Conservation (phyloP, 2,797 vertebrate genomes). For the Apodemus agrarius region DNA sequence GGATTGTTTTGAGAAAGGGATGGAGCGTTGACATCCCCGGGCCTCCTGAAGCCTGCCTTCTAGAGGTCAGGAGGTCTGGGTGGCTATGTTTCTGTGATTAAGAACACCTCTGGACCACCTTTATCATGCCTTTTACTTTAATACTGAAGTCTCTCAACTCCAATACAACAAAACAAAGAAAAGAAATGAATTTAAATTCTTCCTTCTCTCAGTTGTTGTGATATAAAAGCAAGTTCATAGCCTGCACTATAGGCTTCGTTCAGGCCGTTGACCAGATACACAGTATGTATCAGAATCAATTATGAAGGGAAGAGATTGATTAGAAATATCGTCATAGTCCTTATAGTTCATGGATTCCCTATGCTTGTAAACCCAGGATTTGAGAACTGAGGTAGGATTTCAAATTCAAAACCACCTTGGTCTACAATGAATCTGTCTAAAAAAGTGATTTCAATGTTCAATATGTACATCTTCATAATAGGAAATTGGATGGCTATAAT, state of each 20-base stretch:
- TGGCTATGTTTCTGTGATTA: not conserved
- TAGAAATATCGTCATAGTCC: not conserved
- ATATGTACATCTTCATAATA: not conserved
- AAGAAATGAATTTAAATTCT: not conserved
- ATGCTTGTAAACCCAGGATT: not conserved
- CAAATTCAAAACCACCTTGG: not conserved
- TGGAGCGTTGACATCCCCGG: not conserved
- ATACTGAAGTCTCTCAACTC: not conserved
- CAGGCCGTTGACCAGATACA: not conserved
- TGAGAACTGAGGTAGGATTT: not conserved
- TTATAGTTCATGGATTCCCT: not conserved
- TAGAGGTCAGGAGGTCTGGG: too few relatives aligned
- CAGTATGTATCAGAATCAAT: rapidly evolving
- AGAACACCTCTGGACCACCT: not conserved
- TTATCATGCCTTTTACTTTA: not conserved
- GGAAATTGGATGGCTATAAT: not conserved
- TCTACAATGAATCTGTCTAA: not conserved
- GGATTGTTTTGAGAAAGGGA: not conserved
- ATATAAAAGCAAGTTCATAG: not conserved
- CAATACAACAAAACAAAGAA: not conserved
- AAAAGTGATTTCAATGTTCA: not conserved
- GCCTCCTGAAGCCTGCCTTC: not conserved
- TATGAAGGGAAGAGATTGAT: not conserved
- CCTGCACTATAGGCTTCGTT: not conserved
- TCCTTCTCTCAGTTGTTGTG: not conserved